Evolutionary conservation across 2,888 invertebrate species (phyloP), one percentile per base, ranked within the genome.

Genomic region (Schizaphis graminum): DNA sequence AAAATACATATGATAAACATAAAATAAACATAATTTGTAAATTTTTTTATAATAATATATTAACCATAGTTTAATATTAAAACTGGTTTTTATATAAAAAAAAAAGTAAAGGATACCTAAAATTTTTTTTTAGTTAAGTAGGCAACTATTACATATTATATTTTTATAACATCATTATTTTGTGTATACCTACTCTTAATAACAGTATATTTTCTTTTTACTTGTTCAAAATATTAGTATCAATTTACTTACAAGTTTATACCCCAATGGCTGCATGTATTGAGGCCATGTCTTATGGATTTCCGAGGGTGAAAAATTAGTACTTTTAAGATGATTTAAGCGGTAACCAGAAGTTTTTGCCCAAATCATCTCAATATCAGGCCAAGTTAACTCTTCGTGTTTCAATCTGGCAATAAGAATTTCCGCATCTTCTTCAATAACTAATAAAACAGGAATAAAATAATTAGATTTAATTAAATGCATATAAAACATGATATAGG

Each of bases 341-440:
- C 56, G 88, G 11, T 89, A 89, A 41, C 88, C 88, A 89, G 35
- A 41, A 56, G 56, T 88, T 88, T 88, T 88, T 88, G n/a, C 35
- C 88, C 88, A 88, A 88, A 88, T 88, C 56, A 56, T 56, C 56
- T 89, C 88, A n/a, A 56, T 89, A 28, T 89, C 88, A 11, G 88
- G 88, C 88, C 53, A 88, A 53, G 53, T 21, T 88, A 56, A 53
- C 5, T 88, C 53, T 56, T 49, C 49, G 21, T 53, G 88, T 88
- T 88, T 88, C 21, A 88, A 88, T 2, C 21, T 88, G 53, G 53
- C 35, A 56, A 35, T 88, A 56, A 53, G 53, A 53, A 56, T 88
- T 88, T 88, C 35, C 7, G 88, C 88, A 88, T 88, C 88, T 88
- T 88, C 53, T 88, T 88, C 88, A 88, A 88, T 56, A n/a, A 53